A percentile compares a stretch with the other conserved stretches of the same genome.
These are phyloP conservation scores for Drosophila carrolli DNA, from an alignment of 1,140 invertebrate species.

Conservation along the genomic window DNA sequence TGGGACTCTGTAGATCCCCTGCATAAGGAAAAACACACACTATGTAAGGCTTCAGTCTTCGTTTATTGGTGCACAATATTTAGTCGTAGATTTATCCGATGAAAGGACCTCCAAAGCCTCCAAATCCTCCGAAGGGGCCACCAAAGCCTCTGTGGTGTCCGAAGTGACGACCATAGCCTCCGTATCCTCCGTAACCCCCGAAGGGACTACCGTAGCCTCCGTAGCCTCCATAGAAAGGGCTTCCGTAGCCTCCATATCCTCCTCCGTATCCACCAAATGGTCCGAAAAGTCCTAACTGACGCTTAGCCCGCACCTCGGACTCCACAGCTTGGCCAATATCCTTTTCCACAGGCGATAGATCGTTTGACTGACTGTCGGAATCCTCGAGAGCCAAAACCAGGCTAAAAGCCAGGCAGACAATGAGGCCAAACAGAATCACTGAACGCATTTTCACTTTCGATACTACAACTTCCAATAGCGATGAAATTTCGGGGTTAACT, in stretches of 20 bases:
- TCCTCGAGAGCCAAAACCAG: conserved; percentile 13
- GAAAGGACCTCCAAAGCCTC: conserved; percentile 1
- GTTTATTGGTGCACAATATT: conserved; percentile 32
- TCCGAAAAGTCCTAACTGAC: conserved; percentile 35
- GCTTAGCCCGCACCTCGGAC: conserved; percentile 47
- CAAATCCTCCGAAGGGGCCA: conserved; percentile 4
- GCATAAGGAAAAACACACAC: conserved; percentile 2
- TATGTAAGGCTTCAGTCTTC: conserved; percentile 15
- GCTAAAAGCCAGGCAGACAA: conserved; percentile 35
- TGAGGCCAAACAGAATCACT: conserved; percentile 44
- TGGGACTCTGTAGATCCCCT: conserved; percentile 21
- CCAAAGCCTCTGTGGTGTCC: conserved; percentile 22
- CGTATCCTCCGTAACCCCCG: conserved; percentile 11
- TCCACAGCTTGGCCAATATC: conserved; percentile 28
- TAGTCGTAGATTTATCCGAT: conserved; percentile 14
- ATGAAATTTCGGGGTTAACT: conserved; percentile 53
- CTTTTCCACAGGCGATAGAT: conserved; percentile 42
- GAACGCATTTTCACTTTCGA: conserved; percentile 54
- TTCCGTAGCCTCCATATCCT: conserved; percentile 1
- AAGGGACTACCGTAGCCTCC: neutral
- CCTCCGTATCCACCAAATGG: conserved; percentile 3
- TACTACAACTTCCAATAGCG: conserved; percentile 6
- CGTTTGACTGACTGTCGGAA: conserved; percentile 8
- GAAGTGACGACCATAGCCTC: conserved; percentile 7
- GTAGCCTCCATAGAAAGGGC: conserved; percentile 6